Conservation (phyloP, 2,888 invertebrate genomes). For the Serripes groenlandicus region DNA sequence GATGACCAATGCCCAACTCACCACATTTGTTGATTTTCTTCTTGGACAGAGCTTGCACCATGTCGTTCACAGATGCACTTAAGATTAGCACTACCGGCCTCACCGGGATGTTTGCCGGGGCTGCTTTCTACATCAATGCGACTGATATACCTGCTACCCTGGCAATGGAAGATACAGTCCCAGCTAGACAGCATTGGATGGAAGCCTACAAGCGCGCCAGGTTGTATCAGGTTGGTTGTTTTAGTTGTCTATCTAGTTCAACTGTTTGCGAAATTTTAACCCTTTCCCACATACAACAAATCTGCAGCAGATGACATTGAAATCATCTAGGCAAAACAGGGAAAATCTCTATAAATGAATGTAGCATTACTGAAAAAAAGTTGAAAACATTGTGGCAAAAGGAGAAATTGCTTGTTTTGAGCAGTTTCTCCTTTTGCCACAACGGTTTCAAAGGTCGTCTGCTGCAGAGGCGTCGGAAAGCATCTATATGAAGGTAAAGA, state of each 20-base stretch:
- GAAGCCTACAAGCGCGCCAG: constrained; percentile 58
- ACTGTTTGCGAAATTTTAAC: too few species aligned
- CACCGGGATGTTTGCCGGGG: constrained; percentile 59
- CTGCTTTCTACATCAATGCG: constrained; percentile 64
- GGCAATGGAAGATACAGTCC: constrained; percentile 41
- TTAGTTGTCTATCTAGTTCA: too few species aligned
- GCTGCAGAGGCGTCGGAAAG: too few species aligned
- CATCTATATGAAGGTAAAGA: too few species aligned
- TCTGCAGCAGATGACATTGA: too few species aligned
- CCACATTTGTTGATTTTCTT: neutral
- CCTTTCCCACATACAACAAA: neutral
- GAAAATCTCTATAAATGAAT: too few species aligned
- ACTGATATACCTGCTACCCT: constrained; percentile 61
- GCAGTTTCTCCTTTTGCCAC: neutral
- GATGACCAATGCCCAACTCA: neutral
- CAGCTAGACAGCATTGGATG: constrained; percentile 53
- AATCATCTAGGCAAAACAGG: too few species aligned
- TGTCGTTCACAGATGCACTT: constrained; percentile 24
- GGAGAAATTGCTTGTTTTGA: neutral
- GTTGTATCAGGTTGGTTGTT: constrained; percentile 64
- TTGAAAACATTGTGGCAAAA: neutral
- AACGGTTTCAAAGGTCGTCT: too few species aligned
- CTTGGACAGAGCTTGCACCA: neutral
- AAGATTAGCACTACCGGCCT: constrained; percentile 50
- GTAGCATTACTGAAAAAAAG: neutral